Evolutionary conservation across 2,113 vertebrate species (phyloP).

Genomic region (Suncus etruscus): DNA sequence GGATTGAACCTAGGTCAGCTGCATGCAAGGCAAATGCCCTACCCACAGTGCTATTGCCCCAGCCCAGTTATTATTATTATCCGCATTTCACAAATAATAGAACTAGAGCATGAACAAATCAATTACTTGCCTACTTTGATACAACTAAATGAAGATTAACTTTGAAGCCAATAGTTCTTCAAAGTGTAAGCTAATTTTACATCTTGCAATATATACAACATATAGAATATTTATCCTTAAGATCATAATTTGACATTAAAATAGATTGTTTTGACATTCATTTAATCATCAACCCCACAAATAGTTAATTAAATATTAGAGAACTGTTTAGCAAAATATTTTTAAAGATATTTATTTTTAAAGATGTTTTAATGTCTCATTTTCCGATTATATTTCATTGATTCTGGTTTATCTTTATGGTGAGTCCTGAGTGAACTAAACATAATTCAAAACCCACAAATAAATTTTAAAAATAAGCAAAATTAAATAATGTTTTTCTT

Average conservation of each 20-base stretch:
- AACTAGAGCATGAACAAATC: not conserved
- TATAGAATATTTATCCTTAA: not conserved
- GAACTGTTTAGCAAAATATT: not conserved
- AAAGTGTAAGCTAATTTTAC: slow-evolving; percentile 40
- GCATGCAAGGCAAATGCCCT: no score
- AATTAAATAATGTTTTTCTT: no score
- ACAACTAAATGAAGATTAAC: slow-evolving; percentile 18
- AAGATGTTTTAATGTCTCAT: no score
- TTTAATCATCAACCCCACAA: not conserved
- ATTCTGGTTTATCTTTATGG: no score
- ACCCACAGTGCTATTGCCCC: no score
- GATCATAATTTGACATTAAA: not conserved
- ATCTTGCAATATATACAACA: not conserved
- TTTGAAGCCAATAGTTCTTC: slow-evolving; percentile 48
- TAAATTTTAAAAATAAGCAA: no score
- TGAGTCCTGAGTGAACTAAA: no score
- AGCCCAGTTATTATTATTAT: not conserved
- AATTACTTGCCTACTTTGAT: slow-evolving; percentile 28
- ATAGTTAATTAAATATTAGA: not conserved
- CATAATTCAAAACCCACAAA: no score
- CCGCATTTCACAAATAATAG: slow-evolving; percentile 44
- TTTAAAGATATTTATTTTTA: no score
- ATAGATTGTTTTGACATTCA: not conserved
- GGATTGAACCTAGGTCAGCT: no score
- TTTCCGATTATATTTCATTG: no score